Base-by-base conservation (phyloP, 2,888 invertebrate species). In the Chorisops tibialis region DNA sequence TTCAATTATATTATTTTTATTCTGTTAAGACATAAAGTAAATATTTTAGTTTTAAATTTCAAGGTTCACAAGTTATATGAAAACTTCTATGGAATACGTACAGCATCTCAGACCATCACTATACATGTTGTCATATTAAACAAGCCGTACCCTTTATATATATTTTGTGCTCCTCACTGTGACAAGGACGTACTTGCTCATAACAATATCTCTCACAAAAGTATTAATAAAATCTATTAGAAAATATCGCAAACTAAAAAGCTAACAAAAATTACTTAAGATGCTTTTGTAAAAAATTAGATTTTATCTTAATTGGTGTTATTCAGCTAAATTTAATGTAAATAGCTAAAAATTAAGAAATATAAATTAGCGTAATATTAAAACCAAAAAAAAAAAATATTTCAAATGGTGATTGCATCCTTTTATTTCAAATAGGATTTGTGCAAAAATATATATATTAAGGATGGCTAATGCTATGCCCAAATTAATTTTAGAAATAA, bases 401-500 rank as follows among this genome's bases (percentile, higher is more conserved):
- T 47, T 19, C 16, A 54, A 59, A 18, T 64, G 64, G 64, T 64
- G 60, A 65, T 61, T 65, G 63, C 63, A 65, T 65, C 65, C 63
- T 65, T 50, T 38, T 39, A 38, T 51, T 45, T 11, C 39, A 49
- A 49, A 30, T 30, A 49, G 37, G 45, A 52, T 48, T 52, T 51
- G 35, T 37, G 49, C 24, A 50, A 63, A 63, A 67, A 67, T 67
- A 67, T 68, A 68, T 69, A 70, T 69, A 66, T 68, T 73, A 74
- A 74, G 78, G 77, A 78, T 69, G 77, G 78, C 76, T 74, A 70
- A 78, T 76, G 71, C 77, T 79, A 77, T 78, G 74, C 77, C 75
- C 74, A 70, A 76, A 77, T 77, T 79, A 79, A 79, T 79, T 77
- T 69, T 79, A 85, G 85, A 85, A 85, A 85, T 85, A 77, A 85